phyloP scores from a whole-genome alignment of 2,797 vertebrate genomes.

The Taenioides sp. region DNA sequence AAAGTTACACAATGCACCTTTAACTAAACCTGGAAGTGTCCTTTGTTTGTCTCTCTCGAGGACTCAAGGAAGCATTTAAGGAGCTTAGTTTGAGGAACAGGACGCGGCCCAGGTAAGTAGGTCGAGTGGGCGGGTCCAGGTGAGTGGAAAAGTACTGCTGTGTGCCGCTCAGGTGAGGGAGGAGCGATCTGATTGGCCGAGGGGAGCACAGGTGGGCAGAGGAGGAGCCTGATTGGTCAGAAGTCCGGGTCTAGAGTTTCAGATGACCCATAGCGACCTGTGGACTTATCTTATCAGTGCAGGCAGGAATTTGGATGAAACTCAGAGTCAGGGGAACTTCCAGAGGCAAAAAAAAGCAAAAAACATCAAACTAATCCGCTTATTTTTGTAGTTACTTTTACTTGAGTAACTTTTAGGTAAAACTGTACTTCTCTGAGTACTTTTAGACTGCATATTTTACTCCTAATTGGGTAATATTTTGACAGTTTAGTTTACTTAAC shows the following conservation, averaged over 20 bases:
- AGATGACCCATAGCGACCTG: background rate
- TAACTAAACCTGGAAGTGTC: too few relatives aligned
- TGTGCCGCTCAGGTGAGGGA: background rate
- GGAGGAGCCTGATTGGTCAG: background rate
- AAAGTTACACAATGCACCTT: too few relatives aligned
- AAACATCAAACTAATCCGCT: background rate
- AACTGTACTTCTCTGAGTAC: too few relatives aligned
- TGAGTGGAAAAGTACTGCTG: constrained; percentile 10
- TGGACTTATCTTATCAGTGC: constrained; percentile 1
- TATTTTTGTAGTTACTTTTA: too few relatives aligned
- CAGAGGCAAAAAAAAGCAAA: too few relatives aligned
- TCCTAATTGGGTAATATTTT: too few relatives aligned
- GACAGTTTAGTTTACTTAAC: too few relatives aligned
- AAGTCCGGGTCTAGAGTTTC: background rate
- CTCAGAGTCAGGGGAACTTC: background rate
- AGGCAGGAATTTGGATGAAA: background rate
- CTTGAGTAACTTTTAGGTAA: too few relatives aligned
- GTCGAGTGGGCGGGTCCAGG: background rate
- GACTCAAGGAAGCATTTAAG: background rate
- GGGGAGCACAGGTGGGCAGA: background rate
- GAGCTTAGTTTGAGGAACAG: too few relatives aligned
- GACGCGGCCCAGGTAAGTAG: background rate
- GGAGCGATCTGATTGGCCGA: background rate
- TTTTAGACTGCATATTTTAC: too few relatives aligned
- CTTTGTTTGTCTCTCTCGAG: background rate